A percentile compares a stretch with the other conserved stretches of the same genome.
phyloP scores from a whole-genome alignment of 2,888 invertebrate species.

The Matsumyia berberina region DNA sequence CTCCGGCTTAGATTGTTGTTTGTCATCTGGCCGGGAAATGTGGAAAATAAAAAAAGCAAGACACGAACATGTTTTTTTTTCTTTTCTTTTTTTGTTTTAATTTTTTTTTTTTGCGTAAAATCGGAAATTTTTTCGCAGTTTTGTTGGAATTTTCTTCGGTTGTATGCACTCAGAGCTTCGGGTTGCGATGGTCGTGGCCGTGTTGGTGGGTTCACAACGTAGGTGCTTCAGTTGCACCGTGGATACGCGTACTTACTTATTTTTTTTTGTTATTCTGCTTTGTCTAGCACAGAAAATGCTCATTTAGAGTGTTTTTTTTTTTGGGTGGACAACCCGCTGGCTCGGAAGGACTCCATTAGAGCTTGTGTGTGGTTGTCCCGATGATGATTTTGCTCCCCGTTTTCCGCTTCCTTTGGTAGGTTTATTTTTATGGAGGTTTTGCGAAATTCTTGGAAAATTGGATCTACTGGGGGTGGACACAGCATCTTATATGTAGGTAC shows the following conservation, averaged over 20 bases:
- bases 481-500: slow-evolving; percentile 27
- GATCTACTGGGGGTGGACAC: slow-evolving; percentile 65
- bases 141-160: slow-evolving; percentile 70
- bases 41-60: slow-evolving; percentile 61
- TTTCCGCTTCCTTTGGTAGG: slow-evolving; percentile 58
- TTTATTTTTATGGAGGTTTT: slow-evolving; percentile 50
- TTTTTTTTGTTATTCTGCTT: slow-evolving; percentile 22
- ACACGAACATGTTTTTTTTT: slow-evolving; percentile 40
- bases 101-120: slow-evolving; percentile 62
- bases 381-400: slow-evolving; percentile 68
- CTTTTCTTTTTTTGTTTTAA: no score
- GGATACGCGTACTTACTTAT: slow-evolving; percentile 53
- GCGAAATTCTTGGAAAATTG: slow-evolving; percentile 72
- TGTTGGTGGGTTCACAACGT: slow-evolving; percentile 59
- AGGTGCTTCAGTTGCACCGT: slow-evolving; percentile 62
- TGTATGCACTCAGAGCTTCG: slow-evolving; percentile 59
- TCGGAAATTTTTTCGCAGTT: slow-evolving; percentile 49
- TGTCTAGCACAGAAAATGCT: slow-evolving; percentile 54
- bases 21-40: slow-evolving; percentile 74
- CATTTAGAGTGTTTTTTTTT: slow-evolving; percentile 41
- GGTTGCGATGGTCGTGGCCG: slow-evolving; percentile 72
- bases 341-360: slow-evolving; percentile 72
- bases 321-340: slow-evolving; percentile 61
- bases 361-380: slow-evolving; percentile 41
- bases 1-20: slow-evolving; percentile 64